phyloP scores from a whole-genome alignment of 2,797 vertebrate genomes.

The Syndactyla subalaris region DNA sequence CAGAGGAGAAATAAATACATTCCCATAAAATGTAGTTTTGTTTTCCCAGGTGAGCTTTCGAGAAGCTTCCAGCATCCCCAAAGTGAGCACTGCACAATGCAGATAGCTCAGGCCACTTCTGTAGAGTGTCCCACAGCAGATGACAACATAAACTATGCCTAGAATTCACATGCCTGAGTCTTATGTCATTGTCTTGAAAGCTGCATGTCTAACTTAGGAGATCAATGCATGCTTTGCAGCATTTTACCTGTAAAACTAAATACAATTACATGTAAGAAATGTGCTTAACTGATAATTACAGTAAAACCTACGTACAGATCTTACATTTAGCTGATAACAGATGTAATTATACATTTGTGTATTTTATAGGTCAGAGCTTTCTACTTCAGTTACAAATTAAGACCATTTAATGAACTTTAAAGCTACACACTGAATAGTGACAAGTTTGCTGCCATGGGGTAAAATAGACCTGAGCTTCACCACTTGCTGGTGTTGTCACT shows the following conservation, averaged over 20 bases:
- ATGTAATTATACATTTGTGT: conserved; percentile 20
- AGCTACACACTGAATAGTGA: neutral
- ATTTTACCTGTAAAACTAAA: neutral
- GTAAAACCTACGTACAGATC: neutral
- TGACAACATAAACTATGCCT: neutral
- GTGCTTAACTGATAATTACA: neutral
- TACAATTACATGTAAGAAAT: neutral
- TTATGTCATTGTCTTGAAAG: neutral
- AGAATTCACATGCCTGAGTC: neutral
- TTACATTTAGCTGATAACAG: neutral
- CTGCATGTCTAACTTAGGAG: neutral
- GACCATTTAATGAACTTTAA: conserved; percentile 10
- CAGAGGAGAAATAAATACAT: conserved; percentile 27
- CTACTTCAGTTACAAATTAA: neutral
- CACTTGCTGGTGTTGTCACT: neutral
- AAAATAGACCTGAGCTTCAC: neutral
- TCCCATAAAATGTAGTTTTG: neutral
- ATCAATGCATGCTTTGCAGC: neutral
- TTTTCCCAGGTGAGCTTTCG: neutral
- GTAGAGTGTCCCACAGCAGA: neutral
- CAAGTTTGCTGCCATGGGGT: neutral
- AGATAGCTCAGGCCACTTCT: neutral
- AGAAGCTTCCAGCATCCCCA: neutral
- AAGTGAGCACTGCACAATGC: neutral
- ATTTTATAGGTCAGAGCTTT: conserved; percentile 17